Evolutionary conservation across 2,797 vertebrate genomes (phyloP).

Genomic region (Melanogrammus aeglefinus): DNA sequence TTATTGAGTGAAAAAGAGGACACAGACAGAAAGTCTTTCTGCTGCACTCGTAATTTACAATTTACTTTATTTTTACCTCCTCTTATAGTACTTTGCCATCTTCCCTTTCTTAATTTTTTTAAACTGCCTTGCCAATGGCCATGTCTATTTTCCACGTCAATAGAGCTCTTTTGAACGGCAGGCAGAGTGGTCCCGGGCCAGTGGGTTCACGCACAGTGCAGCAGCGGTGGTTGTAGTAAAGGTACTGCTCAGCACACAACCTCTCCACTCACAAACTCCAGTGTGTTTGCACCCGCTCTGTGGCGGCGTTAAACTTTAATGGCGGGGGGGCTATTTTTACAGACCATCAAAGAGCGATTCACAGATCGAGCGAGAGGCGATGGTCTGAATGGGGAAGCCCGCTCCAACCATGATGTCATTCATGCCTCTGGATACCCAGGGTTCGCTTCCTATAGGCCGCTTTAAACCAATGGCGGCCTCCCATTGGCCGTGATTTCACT

Average conservation of each 20-base stretch:
- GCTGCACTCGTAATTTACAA: not conserved
- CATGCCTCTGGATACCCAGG: not conserved
- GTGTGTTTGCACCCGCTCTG: slow-evolving; percentile 53
- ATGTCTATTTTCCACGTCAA: not conserved
- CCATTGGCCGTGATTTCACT: not conserved
- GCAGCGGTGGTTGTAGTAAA: too few relatives aligned
- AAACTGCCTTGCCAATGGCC: not conserved
- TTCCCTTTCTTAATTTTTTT: not conserved
- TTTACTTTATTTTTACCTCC: not conserved
- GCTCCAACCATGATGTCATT: slow-evolving; percentile 43
- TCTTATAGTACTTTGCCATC: not conserved
- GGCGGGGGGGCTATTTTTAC: slow-evolving; percentile 50
- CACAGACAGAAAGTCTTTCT: not conserved
- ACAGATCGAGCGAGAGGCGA: slow-evolving; percentile 47
- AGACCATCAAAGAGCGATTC: slow-evolving; percentile 39
- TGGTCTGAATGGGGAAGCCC: slow-evolving; percentile 46
- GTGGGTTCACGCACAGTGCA: not conserved
- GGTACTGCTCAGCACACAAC: not conserved
- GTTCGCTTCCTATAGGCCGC: not conserved
- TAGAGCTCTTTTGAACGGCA: not conserved
- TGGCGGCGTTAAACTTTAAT: slow-evolving; percentile 61
- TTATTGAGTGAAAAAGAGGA: not conserved
- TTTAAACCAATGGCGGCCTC: not conserved
- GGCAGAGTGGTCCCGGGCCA: not conserved
- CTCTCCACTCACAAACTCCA: not conserved